Evolutionary conservation across 2,888 invertebrate species (phyloP).

Genomic region (Leptopilina drosophilae): DNA sequence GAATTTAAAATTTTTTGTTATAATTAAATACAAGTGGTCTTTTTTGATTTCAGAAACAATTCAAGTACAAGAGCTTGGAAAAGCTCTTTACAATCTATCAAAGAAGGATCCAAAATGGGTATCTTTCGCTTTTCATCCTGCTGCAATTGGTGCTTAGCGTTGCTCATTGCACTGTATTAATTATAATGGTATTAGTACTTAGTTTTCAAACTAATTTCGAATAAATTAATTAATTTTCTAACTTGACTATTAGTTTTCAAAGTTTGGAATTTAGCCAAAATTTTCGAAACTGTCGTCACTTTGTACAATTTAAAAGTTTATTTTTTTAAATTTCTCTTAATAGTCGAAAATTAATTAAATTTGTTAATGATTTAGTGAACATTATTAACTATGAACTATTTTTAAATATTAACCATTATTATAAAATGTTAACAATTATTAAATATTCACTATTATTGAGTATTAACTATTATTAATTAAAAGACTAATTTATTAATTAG

Average conservation of each 20-base stretch:
- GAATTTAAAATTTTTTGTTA: neutral
- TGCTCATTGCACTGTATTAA: slow-evolving; percentile 81
- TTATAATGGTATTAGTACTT: slow-evolving; percentile 74
- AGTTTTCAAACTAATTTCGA: neutral
- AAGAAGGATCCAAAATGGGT: slow-evolving; percentile 86
- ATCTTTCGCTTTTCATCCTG: slow-evolving; percentile 86
- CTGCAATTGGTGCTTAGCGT: slow-evolving; percentile 83
- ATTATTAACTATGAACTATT: no score
- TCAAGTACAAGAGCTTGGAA: slow-evolving; percentile 86
- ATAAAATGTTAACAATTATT: no score
- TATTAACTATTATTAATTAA: no score
- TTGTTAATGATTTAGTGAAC: no score
- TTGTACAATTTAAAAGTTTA: no score
- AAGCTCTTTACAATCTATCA: slow-evolving; percentile 86
- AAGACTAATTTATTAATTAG: no score
- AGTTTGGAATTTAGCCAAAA: neutral
- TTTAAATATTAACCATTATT: no score
- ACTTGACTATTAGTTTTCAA: neutral
- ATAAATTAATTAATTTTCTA: neutral
- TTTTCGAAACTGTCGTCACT: no score
- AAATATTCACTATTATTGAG: no score
- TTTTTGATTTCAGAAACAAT: slow-evolving; percentile 82
- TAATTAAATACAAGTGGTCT: neutral
- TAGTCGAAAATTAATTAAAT: no score
- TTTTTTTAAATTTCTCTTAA: no score